A percentile compares a stretch with the other conserved stretches of the same genome.
Evolutionary conservation across 2,797 vertebrate genomes (phyloP).

Genomic region (Sebastes hubbsi): DNA sequence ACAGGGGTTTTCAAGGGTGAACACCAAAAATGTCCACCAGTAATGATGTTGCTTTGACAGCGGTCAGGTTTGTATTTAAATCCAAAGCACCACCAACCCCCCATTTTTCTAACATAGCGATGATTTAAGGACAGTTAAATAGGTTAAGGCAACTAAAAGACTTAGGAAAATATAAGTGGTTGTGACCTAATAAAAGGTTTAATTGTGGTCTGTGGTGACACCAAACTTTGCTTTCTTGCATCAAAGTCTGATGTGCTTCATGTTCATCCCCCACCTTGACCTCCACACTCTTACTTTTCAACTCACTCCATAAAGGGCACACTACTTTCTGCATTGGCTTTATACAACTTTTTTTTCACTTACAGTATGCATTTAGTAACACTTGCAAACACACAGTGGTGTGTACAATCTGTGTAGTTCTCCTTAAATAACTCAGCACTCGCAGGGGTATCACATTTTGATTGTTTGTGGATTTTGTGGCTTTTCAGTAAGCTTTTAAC

Average conservation of each 20-base stretch:
- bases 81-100: background rate
- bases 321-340: no score
- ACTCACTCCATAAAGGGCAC: no score
- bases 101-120: background rate
- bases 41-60: conserved; percentile 7
- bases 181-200: background rate
- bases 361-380: background rate
- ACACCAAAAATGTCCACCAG: background rate
- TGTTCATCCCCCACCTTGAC: background rate
- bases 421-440: background rate
- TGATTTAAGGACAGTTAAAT: background rate
- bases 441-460: background rate
- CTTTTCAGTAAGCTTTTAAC: background rate
- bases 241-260: background rate
- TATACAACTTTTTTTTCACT: no score
- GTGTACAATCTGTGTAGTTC: background rate
- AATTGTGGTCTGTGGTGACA: background rate
- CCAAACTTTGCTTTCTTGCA: background rate
- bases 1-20: background rate
- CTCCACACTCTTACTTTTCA: no score
- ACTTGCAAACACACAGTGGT: background rate
- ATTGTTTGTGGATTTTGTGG: background rate
- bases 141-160: background rate
- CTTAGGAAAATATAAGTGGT: background rate
- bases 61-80: background rate